Base-by-base conservation (phyloP, 2,888 invertebrate genomes). In the Abrostola triplasia region DNA sequence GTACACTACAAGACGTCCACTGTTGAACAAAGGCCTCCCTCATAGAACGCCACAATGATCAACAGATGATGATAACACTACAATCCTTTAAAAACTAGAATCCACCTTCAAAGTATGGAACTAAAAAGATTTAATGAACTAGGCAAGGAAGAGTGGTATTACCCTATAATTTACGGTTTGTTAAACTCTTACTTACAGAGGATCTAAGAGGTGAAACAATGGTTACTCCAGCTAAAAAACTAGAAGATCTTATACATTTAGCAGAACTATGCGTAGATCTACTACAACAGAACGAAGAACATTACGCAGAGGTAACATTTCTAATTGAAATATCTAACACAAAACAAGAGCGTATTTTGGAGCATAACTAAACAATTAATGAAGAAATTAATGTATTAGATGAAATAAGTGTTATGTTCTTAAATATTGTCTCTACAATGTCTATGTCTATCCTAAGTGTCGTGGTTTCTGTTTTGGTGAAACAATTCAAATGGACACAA, bases 221-320 rank as follows among this genome's bases (percentile, higher is more conserved):
- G 91, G 97, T 98, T 60, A 96, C 98, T 36, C 97, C 98, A 7
- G 96, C 97, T 62, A 98, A 98, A 94, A 98, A 98, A 89, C 95
- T 99, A 56, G 99, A 99, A 90, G 99, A 99, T 90, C 96, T 99
- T 62, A 98, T 99, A 84, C 99, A 98, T 89, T 96, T 99, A 78
- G 99, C 99, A 11, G 99, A 99, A 90, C 96, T 99, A 51, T 99
- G 99, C 94, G 99, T 99, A 59, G 99, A 99, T 91, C 96, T 99
- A 47, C 95, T 99, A 73, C 99, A 99, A 92, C 99, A 99, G 93
- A 99, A 99, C 90, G 99, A 99, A 95, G 99, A 99, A 92, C 99
- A 99, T 91, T 99, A 99, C 94, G 99, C 99, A 77, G 99, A 99
- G 98, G 99, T 99, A 64, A 73, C 52, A 58, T 70, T 67, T 47